Conservation (phyloP, 2,888 invertebrate genomes). For the Diadegma fenestrale region DNA sequence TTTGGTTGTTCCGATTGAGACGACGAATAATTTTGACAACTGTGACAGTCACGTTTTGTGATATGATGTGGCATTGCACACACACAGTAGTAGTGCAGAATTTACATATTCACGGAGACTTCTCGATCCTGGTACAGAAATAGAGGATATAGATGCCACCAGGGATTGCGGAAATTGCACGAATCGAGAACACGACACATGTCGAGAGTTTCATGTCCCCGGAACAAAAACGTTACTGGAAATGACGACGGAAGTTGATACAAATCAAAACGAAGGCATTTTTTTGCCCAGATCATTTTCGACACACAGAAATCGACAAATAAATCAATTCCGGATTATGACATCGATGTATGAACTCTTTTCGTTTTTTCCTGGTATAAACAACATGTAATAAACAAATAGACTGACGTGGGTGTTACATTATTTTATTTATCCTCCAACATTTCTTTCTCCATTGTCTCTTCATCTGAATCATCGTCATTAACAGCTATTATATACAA, state of each 20-base stretch:
- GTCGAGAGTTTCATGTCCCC: not conserved
- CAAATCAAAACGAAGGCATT: not conserved
- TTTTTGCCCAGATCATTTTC: not conserved
- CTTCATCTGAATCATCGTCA: constrained; percentile 72
- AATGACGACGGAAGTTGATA: not conserved
- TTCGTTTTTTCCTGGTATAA: constrained; percentile 29
- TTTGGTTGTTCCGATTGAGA: not conserved
- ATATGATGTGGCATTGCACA: constrained; percentile 23
- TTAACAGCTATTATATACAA: constrained; percentile 78
- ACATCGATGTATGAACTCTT: constrained; percentile 55
- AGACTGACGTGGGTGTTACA: constrained; percentile 36
- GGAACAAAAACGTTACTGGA: constrained; percentile 6
- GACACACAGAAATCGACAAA: not conserved
- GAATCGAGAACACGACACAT: constrained; percentile 30
- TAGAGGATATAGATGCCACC: constrained; percentile 14
- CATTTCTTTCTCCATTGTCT: not conserved
- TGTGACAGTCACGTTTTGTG: constrained; percentile 21
- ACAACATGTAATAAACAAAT: constrained; percentile 43
- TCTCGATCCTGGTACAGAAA: constrained; percentile 39
- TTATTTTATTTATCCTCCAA: constrained; percentile 51
- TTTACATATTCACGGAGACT: constrained; percentile 33
- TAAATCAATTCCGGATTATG: constrained; percentile 39
- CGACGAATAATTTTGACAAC: not conserved
- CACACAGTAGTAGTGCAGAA: not conserved
- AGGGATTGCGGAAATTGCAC: constrained; percentile 37